Percentiles rank a stretch among this genome's conserved stretches.
Conservation (phyloP, 2,888 invertebrate genomes). For the Apotomis turbidana region DNA sequence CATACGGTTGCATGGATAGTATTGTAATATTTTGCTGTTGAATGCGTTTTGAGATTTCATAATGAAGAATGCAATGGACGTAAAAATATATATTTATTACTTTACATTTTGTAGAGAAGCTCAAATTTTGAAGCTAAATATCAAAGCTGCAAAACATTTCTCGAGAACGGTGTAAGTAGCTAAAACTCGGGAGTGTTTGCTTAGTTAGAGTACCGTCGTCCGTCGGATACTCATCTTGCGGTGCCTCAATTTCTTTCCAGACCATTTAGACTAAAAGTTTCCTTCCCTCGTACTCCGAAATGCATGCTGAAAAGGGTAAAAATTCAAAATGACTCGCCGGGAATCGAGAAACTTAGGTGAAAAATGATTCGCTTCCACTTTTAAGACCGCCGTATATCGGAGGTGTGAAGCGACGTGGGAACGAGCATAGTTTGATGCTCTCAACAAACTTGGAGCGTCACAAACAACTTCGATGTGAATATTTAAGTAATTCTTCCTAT, state of each 20-base stretch:
- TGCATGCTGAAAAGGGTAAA: conserved; percentile 56
- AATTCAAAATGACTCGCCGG: conserved; percentile 58
- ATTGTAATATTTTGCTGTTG: conserved; percentile 32
- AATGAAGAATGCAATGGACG: not conserved
- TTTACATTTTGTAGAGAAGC: not conserved
- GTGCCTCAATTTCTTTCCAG: conserved; percentile 65
- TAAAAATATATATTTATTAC: not conserved
- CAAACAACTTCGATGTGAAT: conserved; percentile 54
- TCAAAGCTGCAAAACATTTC: conserved; percentile 11
- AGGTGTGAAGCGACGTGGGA: conserved; percentile 63
- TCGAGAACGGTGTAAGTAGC: conserved; percentile 38
- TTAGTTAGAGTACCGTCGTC: conserved; percentile 49
- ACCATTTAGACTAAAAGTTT: conserved; percentile 73
- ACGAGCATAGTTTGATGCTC: conserved; percentile 65
- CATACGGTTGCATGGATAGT: conserved; percentile 47
- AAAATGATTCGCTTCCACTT: conserved; percentile 67
- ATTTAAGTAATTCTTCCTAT: conserved; percentile 43
- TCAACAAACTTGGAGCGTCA: conserved; percentile 62
- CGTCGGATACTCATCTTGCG: conserved; percentile 52
- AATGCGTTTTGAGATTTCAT: not conserved
- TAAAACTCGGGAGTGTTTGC: conserved; percentile 46
- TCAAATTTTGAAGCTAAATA: conserved; percentile 2
- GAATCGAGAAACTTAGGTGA: conserved; percentile 64
- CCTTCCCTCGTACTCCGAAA: conserved; percentile 56
- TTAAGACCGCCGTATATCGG: conserved; percentile 52